A percentile compares a stretch with the other conserved stretches of the same genome.
phyloP scores from a whole-genome alignment of 2,888 invertebrate species.

The Didymodactylos carnosus region DNA sequence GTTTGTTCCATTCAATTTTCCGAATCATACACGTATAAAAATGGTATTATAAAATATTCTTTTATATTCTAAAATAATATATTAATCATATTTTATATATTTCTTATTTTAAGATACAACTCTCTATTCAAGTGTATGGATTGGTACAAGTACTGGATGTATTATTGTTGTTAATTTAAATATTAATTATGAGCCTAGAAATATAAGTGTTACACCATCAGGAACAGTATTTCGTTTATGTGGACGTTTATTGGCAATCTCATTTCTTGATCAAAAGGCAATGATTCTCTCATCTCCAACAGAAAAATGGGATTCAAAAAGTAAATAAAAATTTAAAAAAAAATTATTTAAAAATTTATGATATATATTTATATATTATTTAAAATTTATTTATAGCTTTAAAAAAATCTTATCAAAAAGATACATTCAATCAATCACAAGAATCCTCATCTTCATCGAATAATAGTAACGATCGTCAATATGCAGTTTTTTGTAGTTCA shows the following conservation, averaged over 20 bases:
- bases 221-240: slow-evolving; percentile 87
- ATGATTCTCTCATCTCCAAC: slow-evolving; percentile 47
- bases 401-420: too few species aligned
- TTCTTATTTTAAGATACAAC: slow-evolving; percentile 56
- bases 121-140: slow-evolving; percentile 77
- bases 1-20: slow-evolving; percentile 85
- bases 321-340: neutral
- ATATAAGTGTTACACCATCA: slow-evolving; percentile 38
- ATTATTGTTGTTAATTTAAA: slow-evolving; percentile 74
- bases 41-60: too few species aligned
- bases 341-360: neutral
- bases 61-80: neutral
- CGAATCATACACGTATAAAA: slow-evolving; percentile 78
- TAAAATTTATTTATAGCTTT: too few species aligned
- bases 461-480: neutral
- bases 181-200: slow-evolving; percentile 24
- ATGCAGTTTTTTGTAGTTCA: neutral
- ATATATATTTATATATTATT: too few species aligned
- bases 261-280: slow-evolving; percentile 85
- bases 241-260: slow-evolving; percentile 76
- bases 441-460: neutral
- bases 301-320: neutral
- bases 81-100: neutral
- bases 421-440: too few species aligned
- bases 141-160: slow-evolving; percentile 87